Conservation (phyloP, 2,113 vertebrate species). For the Ursus arctos region DNA sequence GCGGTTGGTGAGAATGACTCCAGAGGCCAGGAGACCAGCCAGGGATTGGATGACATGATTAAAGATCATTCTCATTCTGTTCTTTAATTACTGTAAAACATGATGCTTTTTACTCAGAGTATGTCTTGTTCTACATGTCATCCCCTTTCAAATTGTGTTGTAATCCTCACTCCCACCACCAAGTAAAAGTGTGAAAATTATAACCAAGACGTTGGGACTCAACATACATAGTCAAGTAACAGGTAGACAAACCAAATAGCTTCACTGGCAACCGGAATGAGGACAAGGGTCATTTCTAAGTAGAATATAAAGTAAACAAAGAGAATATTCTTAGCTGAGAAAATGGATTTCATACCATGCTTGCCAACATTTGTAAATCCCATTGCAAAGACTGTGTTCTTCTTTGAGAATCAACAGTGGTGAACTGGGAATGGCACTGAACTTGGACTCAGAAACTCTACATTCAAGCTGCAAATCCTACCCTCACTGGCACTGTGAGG, state of each 20-base stretch:
- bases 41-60: background rate
- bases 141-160: background rate
- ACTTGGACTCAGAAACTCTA: slow-evolving; percentile 7
- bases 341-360: background rate
- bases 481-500: background rate
- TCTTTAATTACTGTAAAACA: background rate
- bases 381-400: slow-evolving; percentile 10
- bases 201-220: background rate
- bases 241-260: background rate
- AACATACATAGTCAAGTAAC: background rate
- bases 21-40: background rate
- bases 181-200: background rate
- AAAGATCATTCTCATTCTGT: background rate
- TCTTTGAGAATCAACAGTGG: background rate
- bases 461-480: background rate
- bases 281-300: background rate
- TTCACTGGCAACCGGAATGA: background rate
- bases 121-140: background rate
- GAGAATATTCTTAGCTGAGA: background rate
- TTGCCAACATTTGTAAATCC: slow-evolving; percentile 33
- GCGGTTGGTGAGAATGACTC: background rate
- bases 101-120: background rate
- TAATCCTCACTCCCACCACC: background rate
- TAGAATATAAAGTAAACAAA: background rate
- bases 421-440: background rate